Conservation (phyloP, 2,797 vertebrate species). For the Chelidonichthys spinosus region DNA sequence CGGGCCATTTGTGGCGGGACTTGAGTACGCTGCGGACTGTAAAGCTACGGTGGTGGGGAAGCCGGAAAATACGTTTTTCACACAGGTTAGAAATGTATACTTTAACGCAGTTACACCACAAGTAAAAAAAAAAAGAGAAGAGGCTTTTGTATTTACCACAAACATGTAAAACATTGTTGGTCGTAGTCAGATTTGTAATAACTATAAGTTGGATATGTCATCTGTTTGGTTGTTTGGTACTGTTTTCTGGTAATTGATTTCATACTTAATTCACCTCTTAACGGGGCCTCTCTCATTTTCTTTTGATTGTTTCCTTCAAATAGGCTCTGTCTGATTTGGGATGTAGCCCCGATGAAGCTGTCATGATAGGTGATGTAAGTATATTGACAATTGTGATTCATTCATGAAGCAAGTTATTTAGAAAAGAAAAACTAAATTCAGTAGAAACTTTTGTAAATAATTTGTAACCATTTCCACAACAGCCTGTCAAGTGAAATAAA, state of each 20-base stretch:
- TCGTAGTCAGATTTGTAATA: not conserved
- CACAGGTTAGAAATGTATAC: slow-evolving; percentile 58
- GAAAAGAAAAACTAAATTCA: not conserved
- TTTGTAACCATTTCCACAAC: not conserved
- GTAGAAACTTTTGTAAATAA: not conserved
- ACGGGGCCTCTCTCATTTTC: not conserved
- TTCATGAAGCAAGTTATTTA: not conserved
- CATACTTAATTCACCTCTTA: not conserved
- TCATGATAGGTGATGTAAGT: slow-evolving; percentile 95
- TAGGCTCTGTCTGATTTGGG: slow-evolving; percentile 88
- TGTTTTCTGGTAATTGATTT: not conserved
- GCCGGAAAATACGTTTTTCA: slow-evolving; percentile 91
- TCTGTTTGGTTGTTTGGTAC: not conserved
- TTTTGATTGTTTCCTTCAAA: not conserved
- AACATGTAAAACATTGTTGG: not conserved
- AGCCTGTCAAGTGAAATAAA: not conserved
- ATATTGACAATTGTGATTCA: not conserved
- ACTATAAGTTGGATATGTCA: not conserved
- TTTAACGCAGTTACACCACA: not conserved
- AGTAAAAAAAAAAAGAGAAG: not conserved
- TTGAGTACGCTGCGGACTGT: slow-evolving; percentile 91
- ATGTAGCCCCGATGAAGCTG: slow-evolving; percentile 87
- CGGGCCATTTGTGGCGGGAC: slow-evolving; percentile 91
- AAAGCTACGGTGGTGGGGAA: slow-evolving; percentile 93
- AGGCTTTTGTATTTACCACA: not conserved